Evolutionary conservation across 2,113 vertebrate species (phyloP), one percentile per base, ranked within the genome.

Genomic region (Calidris pygmaea): DNA sequence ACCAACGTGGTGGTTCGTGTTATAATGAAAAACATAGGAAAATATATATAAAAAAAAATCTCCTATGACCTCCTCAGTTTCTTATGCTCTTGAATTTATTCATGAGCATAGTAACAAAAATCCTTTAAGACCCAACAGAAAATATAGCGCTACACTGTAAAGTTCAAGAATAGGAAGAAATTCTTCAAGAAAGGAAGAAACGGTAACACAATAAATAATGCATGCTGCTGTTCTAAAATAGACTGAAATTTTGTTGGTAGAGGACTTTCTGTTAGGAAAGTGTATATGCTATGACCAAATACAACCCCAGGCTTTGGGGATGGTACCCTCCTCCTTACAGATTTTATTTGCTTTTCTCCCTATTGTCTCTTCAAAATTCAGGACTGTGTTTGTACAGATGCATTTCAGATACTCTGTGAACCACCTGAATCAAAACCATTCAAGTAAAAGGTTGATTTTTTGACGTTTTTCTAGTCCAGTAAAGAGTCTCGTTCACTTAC

Each of bases 101-200:
- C 32, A 55, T 92, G 58, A 72, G 26, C 9, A 19, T 19, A 56
- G 65, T 71, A 56, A 79, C 65, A 63, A 71, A 85, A 91, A 66
- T 85, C 58, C 77, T 95, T 87, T 58, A 91, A 95, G 78, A 91
- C 45, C 32, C 65, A 74, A 58, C 29, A 91, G 58, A 89, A 96
- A 82, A 73, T 73, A 13, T 60, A 81, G 52, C 0, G 4, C 34
- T 72, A 32, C 20, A 10, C 60, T 87, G 62, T 91, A 27, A 78
- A 85, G 66, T 76, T 96, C 84, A 94, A 85, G 74, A 94, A 74
- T 82, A 41, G 39, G 39, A 41, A 41, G 39, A 41, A 41, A 41
- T 41, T 12, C 39, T 41, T 41, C 39, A 41, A 41, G 85, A 96
- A 95, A 85, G 58, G 55, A 92, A 83, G 70, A 78, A 91, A 89